Base-by-base conservation (phyloP, 2,113 vertebrate species). In the Ptyas mucosa region DNA sequence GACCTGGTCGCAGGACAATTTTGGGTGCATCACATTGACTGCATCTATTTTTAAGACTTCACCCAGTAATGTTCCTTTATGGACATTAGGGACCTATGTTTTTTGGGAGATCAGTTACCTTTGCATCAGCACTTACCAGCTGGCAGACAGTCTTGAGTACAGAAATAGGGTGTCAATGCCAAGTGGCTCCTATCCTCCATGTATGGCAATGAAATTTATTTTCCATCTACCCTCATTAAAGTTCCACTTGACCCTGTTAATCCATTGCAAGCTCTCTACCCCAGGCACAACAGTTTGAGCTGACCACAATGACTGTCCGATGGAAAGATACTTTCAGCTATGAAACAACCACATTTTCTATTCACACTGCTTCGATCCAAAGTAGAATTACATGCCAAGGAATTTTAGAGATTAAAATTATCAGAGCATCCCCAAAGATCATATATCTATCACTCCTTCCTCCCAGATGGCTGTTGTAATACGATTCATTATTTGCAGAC, bases 211-310 rank as follows among this genome's bases (percentile, higher is more conserved):
- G 94, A 97, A 97, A 96, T 95, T 94, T 91, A 92, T 95, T 97
- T 97, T 97, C 96, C 96, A 94, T 96, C 88, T 94, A 94, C 61
- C 10, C 94, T 96, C 95, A 95, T 96, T 96, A 96, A 96, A 96
- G 96, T 89, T 95, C 39, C 88, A 21, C 95, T 96, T 95, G 93
- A 97, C 96, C 93, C 94, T 0, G 18, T 90, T 95, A 96, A 97
- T 97, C 95, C 93, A 61, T 24, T 49, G n/a, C 69, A 91, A 55
- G 49, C 43, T 89, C 75, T 91, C 88, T 91, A 86, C 51, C 34
- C 88, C 87, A 51, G 90, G 46, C 9, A 43, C 29, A 93, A 24
- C 88, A 90, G 43, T 39, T 15, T 57, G 88, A 92, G 57, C 39
- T 57, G n/a, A 81, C 51, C 87, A 29, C 53, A 85, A 55, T 86